A percentile compares a stretch with the other conserved stretches of the same genome.
Evolutionary conservation across 2,797 vertebrate species (phyloP).

Genomic region (Taeniopygia guttata): DNA sequence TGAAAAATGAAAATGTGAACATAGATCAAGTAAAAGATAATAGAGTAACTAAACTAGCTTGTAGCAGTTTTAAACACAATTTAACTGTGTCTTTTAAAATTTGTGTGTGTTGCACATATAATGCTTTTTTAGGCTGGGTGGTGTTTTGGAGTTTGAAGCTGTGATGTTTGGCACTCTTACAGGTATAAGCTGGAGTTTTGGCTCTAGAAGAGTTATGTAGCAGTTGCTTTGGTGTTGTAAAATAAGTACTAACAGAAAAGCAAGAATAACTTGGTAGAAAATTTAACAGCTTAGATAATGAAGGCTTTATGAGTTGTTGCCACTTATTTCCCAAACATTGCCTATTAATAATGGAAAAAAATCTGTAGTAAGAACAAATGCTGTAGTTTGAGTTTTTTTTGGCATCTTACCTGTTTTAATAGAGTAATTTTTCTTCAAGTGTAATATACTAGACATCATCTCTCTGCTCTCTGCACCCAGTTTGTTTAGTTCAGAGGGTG

Average conservation of each 20-base stretch:
- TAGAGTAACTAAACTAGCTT: not conserved
- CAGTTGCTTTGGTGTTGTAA: not conserved
- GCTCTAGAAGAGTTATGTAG: not conserved
- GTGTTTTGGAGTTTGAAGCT: not conserved
- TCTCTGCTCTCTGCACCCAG: not conserved
- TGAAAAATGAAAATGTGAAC: not conserved
- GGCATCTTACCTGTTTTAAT: not conserved
- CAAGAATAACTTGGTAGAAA: not conserved
- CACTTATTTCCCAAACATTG: not conserved
- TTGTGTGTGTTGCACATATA: accelerated
- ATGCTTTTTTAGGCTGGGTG: not conserved
- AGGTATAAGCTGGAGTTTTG: not conserved
- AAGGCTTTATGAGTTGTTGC: not conserved
- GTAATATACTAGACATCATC: not conserved
- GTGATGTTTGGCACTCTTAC: not conserved
- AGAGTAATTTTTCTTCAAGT: not conserved
- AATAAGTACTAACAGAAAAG: not conserved
- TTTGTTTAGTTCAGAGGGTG: not conserved
- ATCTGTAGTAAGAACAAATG: not conserved
- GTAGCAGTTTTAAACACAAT: not conserved
- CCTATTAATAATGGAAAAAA: not conserved
- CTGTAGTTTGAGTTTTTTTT: not conserved
- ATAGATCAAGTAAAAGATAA: not conserved
- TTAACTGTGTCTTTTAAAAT: not conserved
- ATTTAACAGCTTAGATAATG: not conserved